A percentile compares a stretch with the other conserved stretches of the same genome.
Evolutionary conservation across 1,140 invertebrate genomes (phyloP).

Genomic region (Diorhabda carinulata): DNA sequence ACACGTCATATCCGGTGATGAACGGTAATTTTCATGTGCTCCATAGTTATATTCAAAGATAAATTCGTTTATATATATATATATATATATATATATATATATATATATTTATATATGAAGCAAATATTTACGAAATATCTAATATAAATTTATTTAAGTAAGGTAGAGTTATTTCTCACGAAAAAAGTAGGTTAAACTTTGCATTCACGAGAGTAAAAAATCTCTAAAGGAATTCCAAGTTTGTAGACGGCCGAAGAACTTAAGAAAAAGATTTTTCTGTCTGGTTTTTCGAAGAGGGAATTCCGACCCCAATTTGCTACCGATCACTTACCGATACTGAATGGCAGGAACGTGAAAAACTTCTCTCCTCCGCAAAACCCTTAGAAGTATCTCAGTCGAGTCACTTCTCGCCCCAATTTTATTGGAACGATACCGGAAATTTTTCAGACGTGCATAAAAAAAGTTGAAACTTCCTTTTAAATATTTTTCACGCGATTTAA

Average conservation of each 20-base stretch:
- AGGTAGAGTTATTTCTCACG: slow-evolving; percentile 10
- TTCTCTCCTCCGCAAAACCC: neutral
- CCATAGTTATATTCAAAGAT: neutral
- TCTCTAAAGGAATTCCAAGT: slow-evolving; percentile 22
- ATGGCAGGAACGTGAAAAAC: slow-evolving; percentile 22
- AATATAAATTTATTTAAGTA: too few relatives aligned
- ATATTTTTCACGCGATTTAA: slow-evolving; percentile 7
- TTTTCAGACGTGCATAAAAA: slow-evolving; percentile 21
- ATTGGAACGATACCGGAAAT: slow-evolving; percentile 23
- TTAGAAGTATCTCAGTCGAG: slow-evolving; percentile 16
- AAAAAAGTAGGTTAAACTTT: slow-evolving; percentile 22
- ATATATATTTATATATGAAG: too few relatives aligned
- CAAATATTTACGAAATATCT: too few relatives aligned
- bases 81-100: too few relatives aligned
- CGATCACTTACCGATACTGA: slow-evolving; percentile 24
- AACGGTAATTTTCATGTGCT: slow-evolving; percentile 17
- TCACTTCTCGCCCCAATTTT: slow-evolving; percentile 17
- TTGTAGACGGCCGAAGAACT: slow-evolving; percentile 16
- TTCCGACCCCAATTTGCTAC: slow-evolving; percentile 14
- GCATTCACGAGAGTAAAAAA: slow-evolving; percentile 11
- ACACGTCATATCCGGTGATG: slow-evolving; percentile 42
- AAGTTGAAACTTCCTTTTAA: neutral
- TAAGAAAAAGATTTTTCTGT: slow-evolving; percentile 15
- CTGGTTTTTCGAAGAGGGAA: slow-evolving; percentile 10
- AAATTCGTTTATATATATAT: too few relatives aligned